Conservation (phyloP, 2,888 invertebrate species). For the Timandra comae region DNA sequence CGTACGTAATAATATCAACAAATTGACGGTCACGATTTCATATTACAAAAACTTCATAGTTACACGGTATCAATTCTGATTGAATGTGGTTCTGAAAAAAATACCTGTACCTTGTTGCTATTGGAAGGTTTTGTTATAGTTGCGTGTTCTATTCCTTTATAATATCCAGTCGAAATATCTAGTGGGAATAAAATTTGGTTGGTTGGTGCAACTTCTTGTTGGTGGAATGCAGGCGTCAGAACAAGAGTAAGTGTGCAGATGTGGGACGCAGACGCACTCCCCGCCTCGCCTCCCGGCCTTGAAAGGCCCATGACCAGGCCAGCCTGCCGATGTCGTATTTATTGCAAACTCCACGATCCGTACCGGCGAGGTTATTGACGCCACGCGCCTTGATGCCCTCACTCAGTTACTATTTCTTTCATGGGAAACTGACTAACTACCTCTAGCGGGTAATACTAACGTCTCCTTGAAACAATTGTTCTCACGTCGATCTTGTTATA, state of each 20-base stretch:
- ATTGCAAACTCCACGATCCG: slow-evolving; percentile 75
- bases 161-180: no score
- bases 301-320: slow-evolving; percentile 77
- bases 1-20: slow-evolving; percentile 53
- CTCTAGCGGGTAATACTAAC: slow-evolving; percentile 42
- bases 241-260: slow-evolving; percentile 60
- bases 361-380: slow-evolving; percentile 75
- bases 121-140: no score
- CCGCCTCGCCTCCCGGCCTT: slow-evolving; percentile 73
- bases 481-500: slow-evolving; percentile 69
- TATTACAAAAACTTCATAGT: slow-evolving; percentile 28
- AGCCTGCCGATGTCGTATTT: slow-evolving; percentile 71
- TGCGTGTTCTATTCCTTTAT: no score
- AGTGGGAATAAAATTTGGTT: no score
- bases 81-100: no score
- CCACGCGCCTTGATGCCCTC: slow-evolving; percentile 44
- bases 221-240: slow-evolving; percentile 57
- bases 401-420: slow-evolving; percentile 50
- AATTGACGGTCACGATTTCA: slow-evolving; percentile 58
- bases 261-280: slow-evolving; percentile 62
- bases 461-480: slow-evolving; percentile 67
- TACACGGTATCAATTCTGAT: no score
- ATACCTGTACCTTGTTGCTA: no score
- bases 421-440: slow-evolving; percentile 47
- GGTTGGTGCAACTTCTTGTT: no score